Conservation (phyloP, 2,888 invertebrate species). For the Erebia aethiops region DNA sequence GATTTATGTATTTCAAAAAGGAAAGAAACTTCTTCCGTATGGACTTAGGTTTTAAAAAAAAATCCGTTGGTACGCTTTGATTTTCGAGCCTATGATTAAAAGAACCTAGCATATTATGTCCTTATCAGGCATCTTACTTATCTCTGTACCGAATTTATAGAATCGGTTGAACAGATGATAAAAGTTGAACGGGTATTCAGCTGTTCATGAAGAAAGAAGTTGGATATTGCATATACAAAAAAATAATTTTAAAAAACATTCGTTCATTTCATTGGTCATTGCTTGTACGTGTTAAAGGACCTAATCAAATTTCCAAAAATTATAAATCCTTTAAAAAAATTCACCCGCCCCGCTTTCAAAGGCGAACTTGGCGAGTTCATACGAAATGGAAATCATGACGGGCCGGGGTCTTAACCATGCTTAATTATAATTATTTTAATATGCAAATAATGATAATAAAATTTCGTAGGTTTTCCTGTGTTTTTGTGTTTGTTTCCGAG, state of each 20-base stretch:
- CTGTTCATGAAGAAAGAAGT: too few relatives aligned
- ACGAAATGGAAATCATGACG: conserved; percentile 43
- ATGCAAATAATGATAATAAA: conserved; percentile 83
- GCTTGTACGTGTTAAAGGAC: conserved; percentile 16
- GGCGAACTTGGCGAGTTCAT: conserved; percentile 27
- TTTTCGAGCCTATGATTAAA: too few relatives aligned
- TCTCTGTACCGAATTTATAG: too few relatives aligned
- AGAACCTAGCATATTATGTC: too few relatives aligned
- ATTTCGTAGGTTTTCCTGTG: conserved; percentile 67
- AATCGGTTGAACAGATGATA: too few relatives aligned
- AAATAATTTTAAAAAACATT: neutral
- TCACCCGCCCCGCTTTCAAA: conserved; percentile 46
- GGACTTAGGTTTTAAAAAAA: too few relatives aligned
- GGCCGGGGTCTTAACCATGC: conserved; percentile 54
- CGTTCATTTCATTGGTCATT: neutral
- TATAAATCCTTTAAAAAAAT: conserved; percentile 49
- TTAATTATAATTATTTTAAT: conserved; percentile 80
- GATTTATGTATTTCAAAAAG: neutral
- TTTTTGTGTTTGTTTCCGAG: conserved; percentile 73
- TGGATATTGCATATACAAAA: neutral
- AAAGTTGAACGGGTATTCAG: too few relatives aligned
- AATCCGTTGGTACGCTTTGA: too few relatives aligned
- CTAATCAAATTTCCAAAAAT: conserved; percentile 33
- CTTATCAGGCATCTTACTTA: too few relatives aligned
- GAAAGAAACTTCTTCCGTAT: too few relatives aligned